Conservation (phyloP, 2,888 invertebrate species). For the Tenthredo mesomela region DNA sequence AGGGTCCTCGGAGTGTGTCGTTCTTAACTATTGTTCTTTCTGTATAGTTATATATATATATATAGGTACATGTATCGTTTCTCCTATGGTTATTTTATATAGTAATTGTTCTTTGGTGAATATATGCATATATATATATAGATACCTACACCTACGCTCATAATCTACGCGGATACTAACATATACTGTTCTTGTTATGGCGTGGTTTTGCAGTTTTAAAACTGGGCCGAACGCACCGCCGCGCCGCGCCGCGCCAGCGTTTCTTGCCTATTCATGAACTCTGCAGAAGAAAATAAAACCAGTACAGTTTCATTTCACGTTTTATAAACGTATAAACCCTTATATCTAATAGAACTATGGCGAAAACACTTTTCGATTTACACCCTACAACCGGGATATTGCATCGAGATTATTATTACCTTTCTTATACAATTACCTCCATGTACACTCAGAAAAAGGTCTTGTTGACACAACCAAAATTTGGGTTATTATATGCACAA, state of each 20-base stretch:
- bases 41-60: slow-evolving; percentile 1
- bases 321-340: neutral
- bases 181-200: neutral
- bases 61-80: slow-evolving; percentile 35
- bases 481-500: too few relatives aligned
- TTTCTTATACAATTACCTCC: neutral
- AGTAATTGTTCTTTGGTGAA: slow-evolving; percentile 30
- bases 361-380: slow-evolving; percentile 16
- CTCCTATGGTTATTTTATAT: slow-evolving; percentile 21
- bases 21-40: slow-evolving; percentile 47
- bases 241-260: too few relatives aligned
- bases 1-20: slow-evolving; percentile 46
- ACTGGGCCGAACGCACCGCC: slow-evolving; percentile 31
- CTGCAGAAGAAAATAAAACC: slow-evolving; percentile 31
- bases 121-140: neutral
- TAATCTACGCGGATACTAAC: neutral
- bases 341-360: neutral
- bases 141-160: neutral
- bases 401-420: neutral
- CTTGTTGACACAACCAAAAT: too few relatives aligned
- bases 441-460: too few relatives aligned
- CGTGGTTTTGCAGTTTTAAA: slow-evolving; percentile 30
- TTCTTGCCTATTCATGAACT: slow-evolving; percentile 27
- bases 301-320: neutral
- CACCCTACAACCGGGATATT: slow-evolving; percentile 7